Base-by-base conservation (phyloP, 2,113 vertebrate genomes). In the Nyctereutes procyonoides region DNA sequence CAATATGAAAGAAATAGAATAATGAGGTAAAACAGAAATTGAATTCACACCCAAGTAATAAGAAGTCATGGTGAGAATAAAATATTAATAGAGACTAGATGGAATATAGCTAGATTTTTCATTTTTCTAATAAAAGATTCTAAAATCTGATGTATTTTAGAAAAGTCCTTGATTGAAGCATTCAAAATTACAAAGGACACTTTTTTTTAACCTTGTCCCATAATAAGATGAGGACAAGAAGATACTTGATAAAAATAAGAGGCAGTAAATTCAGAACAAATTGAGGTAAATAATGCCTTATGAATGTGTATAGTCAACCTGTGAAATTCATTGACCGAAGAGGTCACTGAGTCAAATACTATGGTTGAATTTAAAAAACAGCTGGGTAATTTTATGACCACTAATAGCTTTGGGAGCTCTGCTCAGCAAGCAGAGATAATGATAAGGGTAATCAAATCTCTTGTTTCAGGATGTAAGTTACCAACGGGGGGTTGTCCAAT, bases 221-320 rank as follows among this genome's bases (percentile, higher is more conserved):
- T 96, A 98, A 83, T 89, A 97, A 80, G 20, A 88, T 51, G 5
- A 97, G 93, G 60, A 95, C 96, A 97, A 93, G 92, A 11, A 97
- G 84, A 94, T 93, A 93, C 84, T 97, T 97, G 84, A 96, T 94
- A 97, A 96, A 94, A 94, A 82, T 92, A 88, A 96, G 77, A 56
- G 56, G 94, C 83, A 97, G 93, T 97, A 96, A 98, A 97, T 96
- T 96, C 96, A 91, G 95, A 90, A 90, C 89, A 97, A 96, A 97
- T 95, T 88, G 90, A 96, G 65, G 97, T 98, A 97, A 97, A 97
- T 97, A 98, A 97, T 97, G 79, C 92, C 90, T 97, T 96, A 88
- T 90, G 96, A 90, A 93, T 93, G 65, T 95, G 71, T 93, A 96
- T 90, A 92, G 92, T 84, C 86, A 96, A 97, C 83, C 93, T 98